Evolutionary conservation across 1,140 invertebrate species (phyloP), one percentile per base, ranked within the genome.

Genomic region (Caligus rogercresseyi): DNA sequence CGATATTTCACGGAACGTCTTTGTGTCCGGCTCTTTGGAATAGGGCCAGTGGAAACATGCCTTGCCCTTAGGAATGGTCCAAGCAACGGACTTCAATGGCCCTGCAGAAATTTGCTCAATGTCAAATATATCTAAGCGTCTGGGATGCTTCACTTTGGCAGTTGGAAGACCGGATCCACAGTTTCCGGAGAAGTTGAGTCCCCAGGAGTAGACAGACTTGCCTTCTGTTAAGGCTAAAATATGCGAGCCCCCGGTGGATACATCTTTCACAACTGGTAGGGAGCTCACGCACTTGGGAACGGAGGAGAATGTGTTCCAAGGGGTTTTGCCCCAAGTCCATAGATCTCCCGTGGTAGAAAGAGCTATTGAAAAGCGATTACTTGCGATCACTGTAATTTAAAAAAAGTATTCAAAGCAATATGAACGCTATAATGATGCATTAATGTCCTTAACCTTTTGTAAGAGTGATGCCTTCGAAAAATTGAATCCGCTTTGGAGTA

Each of bases 181-280:
- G 67, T 84, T 82, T 0, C 82, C 82, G 74, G 82, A 80, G 25
- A 79, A 77, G 74, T 83, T 83, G 64, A 79, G 79, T 26, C 82
- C 82, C 82, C 82, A 84, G 1, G 81, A 79, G 71, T 74, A 80
- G 13, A 80, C 78, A 43, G 31, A 43, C 31, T n/a, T 43, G n/a
- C n/a, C n/a, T 43, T 43, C 31, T n/a, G n/a, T 11, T 11, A 43
- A 11, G n/a, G n/a, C 31, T 11, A 43, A 11, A n/a, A 43, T 7
- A 43, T 43, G 31, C 7, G n/a, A 43, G 7, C 31, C 31, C n/a
- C 31, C 31, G 31, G 31, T 43, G n/a, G 31, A 43, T 43, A 43
- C 31, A n/a, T 43, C n/a, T 11, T n/a, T 43, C 7, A 43, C n/a
- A 43, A n/a, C 7, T 11, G 31, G n/a, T 11, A 43, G 7, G 7